A percentile compares a stretch with the other conserved stretches of the same genome.
These are phyloP conservation scores for Xyliphius kryptos DNA, from an alignment of 2,113 vertebrate genomes.

Conservation along the genomic window DNA sequence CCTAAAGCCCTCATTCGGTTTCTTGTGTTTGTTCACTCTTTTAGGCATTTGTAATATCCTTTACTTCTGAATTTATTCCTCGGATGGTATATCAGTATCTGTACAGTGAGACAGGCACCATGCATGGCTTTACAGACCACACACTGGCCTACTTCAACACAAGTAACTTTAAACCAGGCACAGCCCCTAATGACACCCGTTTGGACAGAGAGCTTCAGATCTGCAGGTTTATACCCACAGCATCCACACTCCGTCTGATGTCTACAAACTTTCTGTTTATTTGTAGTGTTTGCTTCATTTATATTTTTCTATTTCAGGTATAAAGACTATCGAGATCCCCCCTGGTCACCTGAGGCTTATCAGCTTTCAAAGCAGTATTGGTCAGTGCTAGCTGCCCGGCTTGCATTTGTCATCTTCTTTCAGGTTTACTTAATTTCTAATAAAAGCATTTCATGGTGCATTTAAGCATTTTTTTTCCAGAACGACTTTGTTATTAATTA, in stretches of 20 bases:
- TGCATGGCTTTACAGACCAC: constrained; percentile 91
- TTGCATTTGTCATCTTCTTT: constrained; percentile 94
- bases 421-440: constrained; percentile 69
- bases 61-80: constrained; percentile 96
- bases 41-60: constrained; percentile 93
- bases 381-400: constrained; percentile 82
- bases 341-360: constrained; percentile 80
- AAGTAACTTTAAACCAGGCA: constrained; percentile 81
- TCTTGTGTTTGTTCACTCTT: not conserved
- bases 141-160: constrained; percentile 94
- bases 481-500: not conserved
- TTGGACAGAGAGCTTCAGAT: constrained; percentile 74
- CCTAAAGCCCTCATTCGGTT: not conserved
- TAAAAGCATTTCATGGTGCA: too few species aligned
- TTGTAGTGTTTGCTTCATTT: not conserved
- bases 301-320: constrained; percentile 60
- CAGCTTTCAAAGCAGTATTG: constrained; percentile 95
- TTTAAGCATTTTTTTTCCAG: not conserved
- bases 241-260: too few species aligned
- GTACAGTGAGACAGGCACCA: constrained; percentile 84
- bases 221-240: constrained; percentile 77
- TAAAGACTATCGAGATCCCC: constrained; percentile 95
- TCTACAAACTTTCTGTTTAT: too few species aligned
- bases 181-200: constrained; percentile 75
- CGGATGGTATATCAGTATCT: constrained; percentile 90